These are phyloP conservation scores for Reinhardtius hippoglossoides DNA, from an alignment of 2,113 vertebrate genomes.

Conservation along the genomic window DNA sequence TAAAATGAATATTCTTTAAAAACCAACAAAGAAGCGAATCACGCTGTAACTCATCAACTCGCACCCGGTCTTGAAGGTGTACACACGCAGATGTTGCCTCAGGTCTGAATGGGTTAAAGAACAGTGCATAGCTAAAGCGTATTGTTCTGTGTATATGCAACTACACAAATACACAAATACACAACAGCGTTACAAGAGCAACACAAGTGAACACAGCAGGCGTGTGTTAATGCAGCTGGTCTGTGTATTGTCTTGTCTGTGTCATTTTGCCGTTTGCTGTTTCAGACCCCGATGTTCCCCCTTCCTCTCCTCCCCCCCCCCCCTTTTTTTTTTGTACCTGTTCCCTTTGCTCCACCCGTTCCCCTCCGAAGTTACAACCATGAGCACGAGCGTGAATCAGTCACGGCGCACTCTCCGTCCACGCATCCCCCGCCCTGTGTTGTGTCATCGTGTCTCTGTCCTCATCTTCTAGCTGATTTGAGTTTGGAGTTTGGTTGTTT, in stretches of 20 bases:
- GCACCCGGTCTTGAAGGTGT: too few relatives aligned
- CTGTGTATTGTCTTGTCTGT: conserved; percentile 73
- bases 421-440: conserved; percentile 70
- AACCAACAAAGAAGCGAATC: too few relatives aligned
- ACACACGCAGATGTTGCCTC: too few relatives aligned
- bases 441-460: conserved; percentile 73
- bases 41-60: too few relatives aligned
- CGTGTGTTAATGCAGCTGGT: conserved; percentile 34
- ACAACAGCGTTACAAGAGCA: not conserved
- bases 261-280: conserved; percentile 74
- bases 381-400: conserved; percentile 69
- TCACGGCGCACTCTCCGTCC: conserved; percentile 62
- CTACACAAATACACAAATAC: not conserved
- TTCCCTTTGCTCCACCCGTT: conserved; percentile 73
- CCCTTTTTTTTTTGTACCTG: conserved; percentile 2
- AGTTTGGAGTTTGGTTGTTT: conserved; percentile 66
- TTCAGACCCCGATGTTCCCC: conserved; percentile 54
- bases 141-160: not conserved
- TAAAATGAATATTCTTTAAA: too few relatives aligned
- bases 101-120: not conserved
- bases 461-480: conserved; percentile 67
- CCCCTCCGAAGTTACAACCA: conserved; percentile 71
- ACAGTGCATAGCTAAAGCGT: not conserved
- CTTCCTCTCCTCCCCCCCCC: not conserved
- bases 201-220: conserved; percentile 29